Evolutionary conservation across 1,140 invertebrate species (phyloP), one percentile per base, ranked within the genome.

Genomic region (Conus betulinus): DNA sequence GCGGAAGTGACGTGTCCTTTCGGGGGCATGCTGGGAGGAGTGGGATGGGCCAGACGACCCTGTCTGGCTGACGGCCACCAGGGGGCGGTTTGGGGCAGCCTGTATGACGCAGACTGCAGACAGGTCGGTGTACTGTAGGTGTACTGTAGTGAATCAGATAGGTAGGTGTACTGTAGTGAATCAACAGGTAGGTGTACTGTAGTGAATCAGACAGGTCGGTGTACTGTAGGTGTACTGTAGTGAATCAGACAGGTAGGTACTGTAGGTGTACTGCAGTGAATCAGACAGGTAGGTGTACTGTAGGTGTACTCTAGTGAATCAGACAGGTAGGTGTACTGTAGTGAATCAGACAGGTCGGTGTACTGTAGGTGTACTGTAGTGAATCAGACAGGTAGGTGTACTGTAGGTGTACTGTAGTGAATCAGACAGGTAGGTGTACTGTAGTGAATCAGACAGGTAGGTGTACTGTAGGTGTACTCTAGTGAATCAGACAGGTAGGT

Each of bases 1-100:
- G 67, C 67, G 67, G 67, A 71, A 71, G 67, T 71, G 67, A 71
- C 67, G 67, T 71, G 67, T 10, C 67, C 67, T 23, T 71, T 71
- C 67, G 67, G 67, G 67, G 67, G 67, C 13, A 71, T 23, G 20
- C 13, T n/a, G 67, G n/a, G 60, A 20, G 17, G 17, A 11, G 60
- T 11, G 10, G 17, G 39, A 39, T 39, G 17, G 60, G 67, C 67
- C 67, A 13, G 67, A 23, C 11, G 67, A 71, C 67, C 67, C 23
- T 71, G 67, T 71, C 11, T 20, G 23, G 67, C 23, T 0, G 17
- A 71, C 6, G 67, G 67, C 6, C 13, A 20, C 15, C 17, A 20
- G 67, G 23, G 11, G 67, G 15, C 67, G 6, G 3, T n/a, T 6
- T 71, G 67, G 67, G 67, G 67, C 67, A 0, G 11, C 6, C 17